Evolutionary conservation across 1,140 invertebrate species (phyloP).

Genomic region (Lordiphosa stackelbergi): DNA sequence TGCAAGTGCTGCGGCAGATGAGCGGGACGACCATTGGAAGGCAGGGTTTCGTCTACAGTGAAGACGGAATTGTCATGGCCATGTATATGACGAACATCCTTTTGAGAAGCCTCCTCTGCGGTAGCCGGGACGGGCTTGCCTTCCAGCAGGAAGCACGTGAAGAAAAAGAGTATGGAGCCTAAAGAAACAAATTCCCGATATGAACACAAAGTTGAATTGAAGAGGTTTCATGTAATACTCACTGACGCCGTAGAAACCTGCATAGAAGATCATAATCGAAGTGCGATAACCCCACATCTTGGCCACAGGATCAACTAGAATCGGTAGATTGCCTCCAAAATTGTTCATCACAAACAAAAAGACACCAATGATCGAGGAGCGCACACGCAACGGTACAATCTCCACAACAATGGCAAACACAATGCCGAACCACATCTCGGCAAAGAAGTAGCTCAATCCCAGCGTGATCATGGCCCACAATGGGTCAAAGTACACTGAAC

Average conservation of each 20-base stretch:
- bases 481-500: constrained; percentile 90
- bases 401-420: constrained; percentile 92
- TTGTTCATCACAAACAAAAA: constrained; percentile 96
- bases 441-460: constrained; percentile 90
- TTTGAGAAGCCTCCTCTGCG: constrained; percentile 38
- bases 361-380: constrained; percentile 90
- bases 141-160: constrained; percentile 70
- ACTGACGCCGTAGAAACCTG: constrained; percentile 89
- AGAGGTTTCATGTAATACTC: constrained; percentile 24
- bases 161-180: constrained; percentile 73
- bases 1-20: constrained; percentile 68
- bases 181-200: background rate
- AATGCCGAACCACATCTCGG: constrained; percentile 96
- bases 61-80: constrained; percentile 75
- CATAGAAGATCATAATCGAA: constrained; percentile 91
- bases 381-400: constrained; percentile 87
- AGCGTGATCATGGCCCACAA: constrained; percentile 91
- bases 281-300: constrained; percentile 88
- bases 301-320: constrained; percentile 90
- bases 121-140: constrained; percentile 40
- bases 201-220: background rate
- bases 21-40: constrained; percentile 59
- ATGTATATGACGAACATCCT: constrained; percentile 58
- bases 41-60: constrained; percentile 56
- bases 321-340: constrained; percentile 93